A percentile compares a stretch with the other conserved stretches of the same genome.
phyloP scores from a whole-genome alignment of 2,113 vertebrate genomes.

The Diadophis punctatus region DNA sequence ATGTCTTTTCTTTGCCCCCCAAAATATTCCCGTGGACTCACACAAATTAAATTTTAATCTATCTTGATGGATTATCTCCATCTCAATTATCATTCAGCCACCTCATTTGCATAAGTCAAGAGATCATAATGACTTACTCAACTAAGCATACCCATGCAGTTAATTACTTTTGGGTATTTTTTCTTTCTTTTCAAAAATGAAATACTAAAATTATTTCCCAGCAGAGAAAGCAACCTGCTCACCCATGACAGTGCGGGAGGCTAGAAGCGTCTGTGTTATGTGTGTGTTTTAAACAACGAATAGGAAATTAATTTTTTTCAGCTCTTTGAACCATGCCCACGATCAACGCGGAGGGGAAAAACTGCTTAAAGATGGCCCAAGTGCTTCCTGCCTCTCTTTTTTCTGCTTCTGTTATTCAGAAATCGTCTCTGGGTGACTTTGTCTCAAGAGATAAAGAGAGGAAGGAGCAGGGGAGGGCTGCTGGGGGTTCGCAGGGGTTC shows the following conservation, averaged over 20 bases:
- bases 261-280: neutral
- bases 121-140: constrained; percentile 69
- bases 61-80: constrained; percentile 30
- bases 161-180: constrained; percentile 67
- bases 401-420: neutral
- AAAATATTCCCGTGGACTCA: neutral
- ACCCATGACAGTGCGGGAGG: constrained; percentile 43
- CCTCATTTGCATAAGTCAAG: constrained; percentile 68
- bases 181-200: constrained; percentile 63
- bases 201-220: constrained; percentile 67
- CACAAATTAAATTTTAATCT: constrained; percentile 46
- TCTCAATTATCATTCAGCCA: constrained; percentile 40
- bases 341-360: neutral
- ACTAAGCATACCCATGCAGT: constrained; percentile 67
- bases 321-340: constrained; percentile 31
- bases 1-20: constrained; percentile 30
- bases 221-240: constrained; percentile 48
- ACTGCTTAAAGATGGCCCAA: constrained; percentile 12
- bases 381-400: neutral
- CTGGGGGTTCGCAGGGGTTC: too few species aligned
- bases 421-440: neutral
- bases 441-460: neutral
- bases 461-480: neutral
- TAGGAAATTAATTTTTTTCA: constrained; percentile 62
- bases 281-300: constrained; percentile 53